Evolutionary conservation across 2,113 vertebrate genomes (phyloP).

Genomic region (Camelus bactrianus): DNA sequence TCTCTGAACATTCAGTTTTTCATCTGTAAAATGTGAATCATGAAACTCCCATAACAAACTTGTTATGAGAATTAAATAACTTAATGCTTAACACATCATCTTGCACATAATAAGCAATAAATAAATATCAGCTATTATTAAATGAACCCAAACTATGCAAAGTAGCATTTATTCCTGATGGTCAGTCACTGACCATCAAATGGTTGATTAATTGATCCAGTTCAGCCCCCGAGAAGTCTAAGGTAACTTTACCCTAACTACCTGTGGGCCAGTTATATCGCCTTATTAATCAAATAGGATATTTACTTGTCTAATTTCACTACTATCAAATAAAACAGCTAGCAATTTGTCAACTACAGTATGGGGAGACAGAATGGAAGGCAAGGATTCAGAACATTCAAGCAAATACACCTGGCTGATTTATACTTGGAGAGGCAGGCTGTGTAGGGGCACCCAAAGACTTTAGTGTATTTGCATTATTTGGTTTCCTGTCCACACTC

Average conservation of each 20-base stretch:
- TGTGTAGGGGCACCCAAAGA: neutral
- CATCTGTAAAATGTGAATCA: neutral
- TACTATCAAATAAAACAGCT: neutral
- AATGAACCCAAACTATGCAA: neutral
- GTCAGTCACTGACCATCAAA: neutral
- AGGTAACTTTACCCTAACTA: neutral
- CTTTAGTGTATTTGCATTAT: neutral
- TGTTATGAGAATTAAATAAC: neutral
- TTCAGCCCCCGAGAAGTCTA: neutral
- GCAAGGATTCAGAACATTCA: neutral
- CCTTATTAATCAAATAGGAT: slow-evolving; percentile 20
- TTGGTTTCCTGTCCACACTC: neutral
- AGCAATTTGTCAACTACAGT: neutral
- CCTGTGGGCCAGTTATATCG: neutral
- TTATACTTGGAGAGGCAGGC: neutral
- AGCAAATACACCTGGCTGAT: neutral
- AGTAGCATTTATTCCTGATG: slow-evolving; percentile 35
- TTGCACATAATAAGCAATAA: slow-evolving; percentile 24
- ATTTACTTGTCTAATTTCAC: slow-evolving; percentile 34
- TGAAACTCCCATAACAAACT: slow-evolving; percentile 46
- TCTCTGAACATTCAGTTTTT: neutral
- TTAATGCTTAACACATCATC: slow-evolving; percentile 13
- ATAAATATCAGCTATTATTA: slow-evolving; percentile 30
- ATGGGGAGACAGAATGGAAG: neutral
- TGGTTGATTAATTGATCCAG: slow-evolving; percentile 34